Base-by-base conservation (phyloP, 1,140 invertebrate genomes). In the Caenorhabditis brenneri region DNA sequence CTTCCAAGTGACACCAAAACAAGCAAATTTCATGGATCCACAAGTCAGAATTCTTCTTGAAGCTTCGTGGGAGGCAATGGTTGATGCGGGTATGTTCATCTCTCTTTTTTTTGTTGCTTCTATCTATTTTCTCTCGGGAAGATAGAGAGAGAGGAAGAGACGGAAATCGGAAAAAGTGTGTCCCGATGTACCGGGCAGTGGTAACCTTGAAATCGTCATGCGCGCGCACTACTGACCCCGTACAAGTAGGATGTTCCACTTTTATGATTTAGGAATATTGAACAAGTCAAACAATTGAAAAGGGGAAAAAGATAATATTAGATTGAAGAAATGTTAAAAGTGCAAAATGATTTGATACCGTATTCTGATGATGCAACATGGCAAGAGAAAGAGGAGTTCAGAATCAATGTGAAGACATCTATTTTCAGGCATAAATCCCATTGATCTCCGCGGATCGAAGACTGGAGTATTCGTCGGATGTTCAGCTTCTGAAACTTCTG, bases 11-110 rank as follows among this genome's bases (percentile, higher is more conserved):
- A 83, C 82, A 24, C 82, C 82, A n/a, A 83, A 83, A 7, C 96
- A 98, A 91, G 96, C 96, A 0, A 93, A 97, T 88, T 93, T 94
- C 48, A 98, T 99, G 96, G 97, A 98, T 91, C 97, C 97, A 5
- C 95, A 98, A 91, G 92, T 98, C 48, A 93, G 97, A 85, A 93
- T 98, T 88, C 91, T 99, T 31, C 93, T 99, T 4, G 97, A 99
- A 92, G 90, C 94, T n/a, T 95, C 96, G 1, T 94, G 97, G 91
- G 97, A 99, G 92, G 94, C 96, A 0, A 95, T 98, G 81, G 93
- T 97, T 82, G 97, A 99, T 93, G 95, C 97, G 65, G 96, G 96
- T 92, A 85, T 84, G 88, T 87, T n/a, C 48, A 7, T 51, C 27
- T 80, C 19, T 80, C 31, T 48, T 19, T 42, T 31, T 78, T 24